These are phyloP conservation scores for Gobius niger DNA, from an alignment of 2,113 vertebrate species.

Conservation along the genomic window DNA sequence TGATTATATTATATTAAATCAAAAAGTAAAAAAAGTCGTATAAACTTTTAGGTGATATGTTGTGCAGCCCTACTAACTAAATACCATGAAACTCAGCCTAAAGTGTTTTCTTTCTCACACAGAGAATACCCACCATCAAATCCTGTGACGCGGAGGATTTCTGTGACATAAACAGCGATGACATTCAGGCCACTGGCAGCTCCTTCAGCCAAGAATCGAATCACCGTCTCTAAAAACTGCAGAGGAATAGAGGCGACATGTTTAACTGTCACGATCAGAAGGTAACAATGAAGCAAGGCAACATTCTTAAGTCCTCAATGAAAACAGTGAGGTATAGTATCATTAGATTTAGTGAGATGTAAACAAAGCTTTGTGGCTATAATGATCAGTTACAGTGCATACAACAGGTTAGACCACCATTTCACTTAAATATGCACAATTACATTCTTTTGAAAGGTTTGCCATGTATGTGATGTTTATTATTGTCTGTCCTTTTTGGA, in stretches of 20 bases:
- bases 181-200: slow-evolving; percentile 79
- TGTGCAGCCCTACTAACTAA: not conserved
- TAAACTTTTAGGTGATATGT: not conserved
- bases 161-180: slow-evolving; percentile 75
- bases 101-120: not conserved
- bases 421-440: no score
- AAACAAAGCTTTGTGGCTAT: not conserved
- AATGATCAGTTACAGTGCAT: no score
- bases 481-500: no score
- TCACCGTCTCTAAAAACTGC: slow-evolving; percentile 70
- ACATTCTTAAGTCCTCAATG: slow-evolving; percentile 32
- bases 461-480: no score
- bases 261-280: slow-evolving; percentile 1
- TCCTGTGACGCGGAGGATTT: slow-evolving; percentile 76
- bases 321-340: not conserved
- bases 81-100: not conserved
- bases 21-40: no score
- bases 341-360: not conserved
- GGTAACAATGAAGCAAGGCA: slow-evolving; percentile 28
- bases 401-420: no score
- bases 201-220: slow-evolving; percentile 75
- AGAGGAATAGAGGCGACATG: not conserved
- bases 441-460: no score
- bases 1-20: not conserved
- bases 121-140: slow-evolving; percentile 66